A percentile compares a stretch with the other conserved stretches of the same genome.
phyloP scores from a whole-genome alignment of 2,113 vertebrate species.

The Numenius arquata region DNA sequence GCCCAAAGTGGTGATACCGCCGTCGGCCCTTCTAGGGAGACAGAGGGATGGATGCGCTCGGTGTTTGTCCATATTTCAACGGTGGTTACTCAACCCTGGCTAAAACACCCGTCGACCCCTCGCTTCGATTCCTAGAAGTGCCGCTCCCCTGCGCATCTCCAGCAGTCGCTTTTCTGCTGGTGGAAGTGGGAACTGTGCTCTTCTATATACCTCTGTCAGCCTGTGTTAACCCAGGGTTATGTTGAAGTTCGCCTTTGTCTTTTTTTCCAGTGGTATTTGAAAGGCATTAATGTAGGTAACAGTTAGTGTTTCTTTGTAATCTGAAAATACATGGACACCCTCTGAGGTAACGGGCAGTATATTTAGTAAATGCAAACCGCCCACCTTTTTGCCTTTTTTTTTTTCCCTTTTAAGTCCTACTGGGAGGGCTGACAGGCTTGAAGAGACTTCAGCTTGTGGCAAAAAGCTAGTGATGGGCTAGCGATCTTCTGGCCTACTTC shows the following conservation, averaged over 20 bases:
- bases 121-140: not conserved
- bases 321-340: not conserved
- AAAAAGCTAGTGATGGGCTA: not conserved
- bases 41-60: not conserved
- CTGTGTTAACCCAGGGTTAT: not conserved
- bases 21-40: fast-evolving
- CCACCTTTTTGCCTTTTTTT: not conserved
- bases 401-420: not conserved
- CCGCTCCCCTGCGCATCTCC: not conserved
- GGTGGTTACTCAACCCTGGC: not conserved
- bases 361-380: not conserved
- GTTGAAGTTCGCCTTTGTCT: not conserved
- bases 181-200: not conserved
- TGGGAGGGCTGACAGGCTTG: not conserved
- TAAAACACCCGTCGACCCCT: not conserved
- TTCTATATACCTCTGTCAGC: not conserved
- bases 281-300: not conserved
- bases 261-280: not conserved
- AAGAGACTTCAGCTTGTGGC: not conserved
- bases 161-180: not conserved
- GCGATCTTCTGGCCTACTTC: not conserved
- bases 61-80: not conserved
- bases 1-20: not conserved
- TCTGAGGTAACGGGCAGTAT: not conserved
- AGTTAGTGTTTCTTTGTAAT: not conserved